These are phyloP conservation scores for Typhlichthys eigenmanni DNA, from an alignment of 2,797 vertebrate genomes.

Conservation along the genomic window DNA sequence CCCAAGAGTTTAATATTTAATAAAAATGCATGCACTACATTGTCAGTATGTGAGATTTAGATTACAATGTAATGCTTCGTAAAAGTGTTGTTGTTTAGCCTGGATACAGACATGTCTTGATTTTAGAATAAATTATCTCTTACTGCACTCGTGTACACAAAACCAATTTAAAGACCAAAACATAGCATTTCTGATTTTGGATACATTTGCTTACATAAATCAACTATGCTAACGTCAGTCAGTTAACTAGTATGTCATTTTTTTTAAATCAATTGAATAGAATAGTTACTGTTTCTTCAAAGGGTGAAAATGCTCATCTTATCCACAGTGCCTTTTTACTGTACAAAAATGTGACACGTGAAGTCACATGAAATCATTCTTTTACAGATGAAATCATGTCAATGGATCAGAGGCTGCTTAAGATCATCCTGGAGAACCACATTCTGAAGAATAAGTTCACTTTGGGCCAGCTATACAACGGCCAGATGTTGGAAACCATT, in stretches of 20 bases:
- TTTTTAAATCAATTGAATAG: no score
- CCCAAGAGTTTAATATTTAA: neutral
- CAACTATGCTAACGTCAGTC: no score
- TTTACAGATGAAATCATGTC: conserved; percentile 85
- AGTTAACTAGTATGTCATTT: no score
- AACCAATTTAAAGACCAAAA: neutral
- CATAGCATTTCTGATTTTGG: neutral
- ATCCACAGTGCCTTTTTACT: neutral
- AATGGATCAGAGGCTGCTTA: conserved; percentile 87
- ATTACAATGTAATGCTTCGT: no score
- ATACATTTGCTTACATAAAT: neutral
- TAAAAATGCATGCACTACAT: neutral
- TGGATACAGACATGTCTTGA: no score
- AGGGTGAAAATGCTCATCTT: no score
- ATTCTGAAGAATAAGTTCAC: conserved; percentile 89
- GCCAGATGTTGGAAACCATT: conserved; percentile 90
- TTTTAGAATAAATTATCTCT: no score
- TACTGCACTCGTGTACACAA: neutral
- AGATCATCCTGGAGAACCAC: conserved; percentile 89
- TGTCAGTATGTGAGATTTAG: no score
- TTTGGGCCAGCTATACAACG: conserved; percentile 90
- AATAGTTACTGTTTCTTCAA: no score
- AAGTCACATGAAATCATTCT: conserved; percentile 3
- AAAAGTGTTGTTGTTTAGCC: no score
- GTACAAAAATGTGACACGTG: neutral